Conservation (phyloP, 2,888 invertebrate species). For the Amphipoea oculea region DNA sequence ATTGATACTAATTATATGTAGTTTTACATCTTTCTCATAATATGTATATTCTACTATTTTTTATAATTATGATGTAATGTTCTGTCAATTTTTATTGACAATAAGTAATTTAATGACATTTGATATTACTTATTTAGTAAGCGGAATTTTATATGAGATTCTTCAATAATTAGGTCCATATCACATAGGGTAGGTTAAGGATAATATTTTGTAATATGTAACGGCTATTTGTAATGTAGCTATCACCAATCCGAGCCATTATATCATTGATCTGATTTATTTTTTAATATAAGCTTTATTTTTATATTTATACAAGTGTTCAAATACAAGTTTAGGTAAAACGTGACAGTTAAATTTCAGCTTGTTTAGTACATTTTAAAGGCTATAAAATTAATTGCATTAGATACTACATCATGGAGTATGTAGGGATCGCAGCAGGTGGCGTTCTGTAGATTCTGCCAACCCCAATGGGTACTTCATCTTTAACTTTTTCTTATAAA, state of each 20-base stretch:
- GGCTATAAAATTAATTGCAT: conserved; percentile 3
- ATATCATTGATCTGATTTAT: conserved; percentile 70
- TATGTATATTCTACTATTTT: conserved; percentile 61
- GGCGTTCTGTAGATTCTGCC: background rate
- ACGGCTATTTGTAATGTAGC: conserved; percentile 61
- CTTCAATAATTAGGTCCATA: conserved; percentile 68
- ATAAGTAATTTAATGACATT: conserved; percentile 73
- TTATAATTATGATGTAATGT: conserved; percentile 50
- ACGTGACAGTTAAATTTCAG: conserved; percentile 41
- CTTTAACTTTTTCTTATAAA: background rate
- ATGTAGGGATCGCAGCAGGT: background rate
- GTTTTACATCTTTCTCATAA: conserved; percentile 29
- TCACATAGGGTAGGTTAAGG: conserved; percentile 68
- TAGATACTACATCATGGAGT: background rate
- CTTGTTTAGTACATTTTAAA: conserved; percentile 34
- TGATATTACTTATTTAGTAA: conserved; percentile 62
- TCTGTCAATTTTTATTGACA: conserved; percentile 77
- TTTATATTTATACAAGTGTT: conserved; percentile 64
- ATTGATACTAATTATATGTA: conserved; percentile 35
- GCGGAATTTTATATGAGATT: conserved; percentile 54
- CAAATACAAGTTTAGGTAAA: conserved; percentile 47
- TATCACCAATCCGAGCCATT: conserved; percentile 88
- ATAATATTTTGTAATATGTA: conserved; percentile 57
- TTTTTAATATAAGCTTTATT: conserved; percentile 65
- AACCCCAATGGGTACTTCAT: background rate